phyloP scores from a whole-genome alignment of 35 echinoderm and acorn worm species.

The Acanthaster planci region DNA sequence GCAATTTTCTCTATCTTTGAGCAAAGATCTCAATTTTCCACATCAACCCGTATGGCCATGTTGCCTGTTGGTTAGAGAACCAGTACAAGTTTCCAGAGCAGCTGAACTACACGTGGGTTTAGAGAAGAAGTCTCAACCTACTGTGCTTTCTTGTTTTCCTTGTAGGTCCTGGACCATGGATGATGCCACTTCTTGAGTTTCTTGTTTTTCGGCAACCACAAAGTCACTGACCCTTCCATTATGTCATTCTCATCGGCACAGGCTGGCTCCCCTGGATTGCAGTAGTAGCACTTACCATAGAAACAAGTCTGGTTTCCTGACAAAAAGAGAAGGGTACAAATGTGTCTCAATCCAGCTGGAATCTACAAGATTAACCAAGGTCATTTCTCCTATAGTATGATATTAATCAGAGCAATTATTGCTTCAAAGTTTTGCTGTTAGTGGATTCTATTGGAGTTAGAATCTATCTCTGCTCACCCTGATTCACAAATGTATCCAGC shows the following conservation, averaged over 20 bases:
- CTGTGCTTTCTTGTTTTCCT: constrained; percentile 75
- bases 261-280: constrained; percentile 71
- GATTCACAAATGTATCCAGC: constrained; percentile 63
- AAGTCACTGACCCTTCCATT: constrained; percentile 95
- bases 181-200: constrained; percentile 72
- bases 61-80: too few relatives aligned
- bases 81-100: too few relatives aligned
- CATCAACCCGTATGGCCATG: too few relatives aligned
- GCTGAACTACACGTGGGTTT: too few relatives aligned
- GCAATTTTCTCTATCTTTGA: too few relatives aligned
- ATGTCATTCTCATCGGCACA: constrained; percentile 76
- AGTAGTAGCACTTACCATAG: constrained; percentile 97
- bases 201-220: constrained; percentile 78
- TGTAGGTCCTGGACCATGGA: constrained; percentile 92
- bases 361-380: neutral
- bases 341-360: neutral
- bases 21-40: too few relatives aligned
- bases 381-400: neutral
- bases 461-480: constrained; percentile 42
- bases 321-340: neutral
- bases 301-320: constrained; percentile 84
- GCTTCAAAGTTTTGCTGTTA: neutral
- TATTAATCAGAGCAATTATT: neutral
- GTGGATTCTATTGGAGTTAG: neutral
- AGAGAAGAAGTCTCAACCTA: too few relatives aligned